Percentiles rank a stretch among this genome's conserved stretches.
These are phyloP conservation scores for Matsumyia berberina DNA, from an alignment of 2,888 invertebrate genomes.

Conservation along the genomic window DNA sequence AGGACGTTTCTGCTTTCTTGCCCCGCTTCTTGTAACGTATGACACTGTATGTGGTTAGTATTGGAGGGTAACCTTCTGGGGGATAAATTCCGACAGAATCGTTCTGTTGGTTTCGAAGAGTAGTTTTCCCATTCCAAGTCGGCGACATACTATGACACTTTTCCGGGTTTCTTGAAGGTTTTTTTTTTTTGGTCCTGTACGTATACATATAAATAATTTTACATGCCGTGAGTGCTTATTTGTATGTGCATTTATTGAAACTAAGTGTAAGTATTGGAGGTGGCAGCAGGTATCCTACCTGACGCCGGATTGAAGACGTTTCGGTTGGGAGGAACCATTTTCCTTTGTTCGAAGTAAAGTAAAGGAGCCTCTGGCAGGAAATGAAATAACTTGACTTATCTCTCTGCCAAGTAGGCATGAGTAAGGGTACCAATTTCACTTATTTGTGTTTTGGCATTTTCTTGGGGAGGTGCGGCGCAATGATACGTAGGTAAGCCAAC, in stretches of 20 bases:
- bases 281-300: slow-evolving; percentile 31
- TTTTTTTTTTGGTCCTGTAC: too few relatives aligned
- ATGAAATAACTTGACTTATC: slow-evolving; percentile 67
- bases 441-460: slow-evolving; percentile 39
- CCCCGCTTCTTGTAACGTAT: neutral
- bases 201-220: slow-evolving; percentile 65
- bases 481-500: slow-evolving; percentile 1
- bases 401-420: slow-evolving; percentile 19
- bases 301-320: slow-evolving; percentile 14
- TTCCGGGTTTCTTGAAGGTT: slow-evolving; percentile 36
- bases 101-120: slow-evolving; percentile 13
- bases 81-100: slow-evolving; percentile 60
- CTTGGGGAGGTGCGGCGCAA: neutral
- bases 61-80: slow-evolving; percentile 38
- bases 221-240: slow-evolving; percentile 60
- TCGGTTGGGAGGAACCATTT: slow-evolving; percentile 15
- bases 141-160: slow-evolving; percentile 56
- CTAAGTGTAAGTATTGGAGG: slow-evolving; percentile 27
- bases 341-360: slow-evolving; percentile 26
- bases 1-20: slow-evolving; percentile 3
- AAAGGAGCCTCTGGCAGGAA: slow-evolving; percentile 51
- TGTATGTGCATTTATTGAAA: slow-evolving; percentile 72
- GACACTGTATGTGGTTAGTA: slow-evolving; percentile 39
- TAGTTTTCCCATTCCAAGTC: slow-evolving; percentile 49
- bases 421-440: slow-evolving; percentile 27